Evolutionary conservation across 2,797 vertebrate genomes (phyloP).

Genomic region (Alfaro cultratus): DNA sequence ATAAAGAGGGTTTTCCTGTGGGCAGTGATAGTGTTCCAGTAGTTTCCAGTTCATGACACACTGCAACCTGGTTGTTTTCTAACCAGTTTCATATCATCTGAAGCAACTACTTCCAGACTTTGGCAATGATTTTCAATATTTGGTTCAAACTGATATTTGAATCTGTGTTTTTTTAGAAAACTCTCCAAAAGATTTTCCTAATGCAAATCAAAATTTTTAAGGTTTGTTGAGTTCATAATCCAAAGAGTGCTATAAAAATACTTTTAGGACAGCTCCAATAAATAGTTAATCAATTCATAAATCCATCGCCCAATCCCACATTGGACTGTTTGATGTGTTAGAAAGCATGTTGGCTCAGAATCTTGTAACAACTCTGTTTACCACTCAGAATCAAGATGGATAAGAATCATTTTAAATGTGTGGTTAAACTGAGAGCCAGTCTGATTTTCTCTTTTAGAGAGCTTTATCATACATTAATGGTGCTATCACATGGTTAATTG

Average conservation of each 20-base stretch:
- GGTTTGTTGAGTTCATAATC: background rate
- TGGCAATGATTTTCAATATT: background rate
- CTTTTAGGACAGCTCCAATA: background rate
- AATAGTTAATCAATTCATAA: background rate
- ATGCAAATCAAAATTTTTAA: background rate
- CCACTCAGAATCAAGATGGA: background rate
- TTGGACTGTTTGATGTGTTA: background rate
- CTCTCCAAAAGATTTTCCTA: background rate
- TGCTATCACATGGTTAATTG: constrained; percentile 23
- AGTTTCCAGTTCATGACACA: background rate
- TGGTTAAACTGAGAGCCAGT: background rate
- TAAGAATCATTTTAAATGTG: background rate
- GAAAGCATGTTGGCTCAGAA: background rate
- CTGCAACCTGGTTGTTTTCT: background rate
- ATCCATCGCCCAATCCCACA: background rate
- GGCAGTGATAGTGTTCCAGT: background rate
- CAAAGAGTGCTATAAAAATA: background rate
- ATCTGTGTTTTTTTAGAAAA: background rate
- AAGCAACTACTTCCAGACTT: background rate
- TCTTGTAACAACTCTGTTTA: background rate
- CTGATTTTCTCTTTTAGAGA: constrained; percentile 1
- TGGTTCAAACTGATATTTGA: background rate
- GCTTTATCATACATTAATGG: constrained; percentile 8
- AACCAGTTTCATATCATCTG: background rate
- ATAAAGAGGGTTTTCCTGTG: background rate